Base-by-base conservation (phyloP, 2,797 vertebrate species). In the Sandelia bainsii region DNA sequence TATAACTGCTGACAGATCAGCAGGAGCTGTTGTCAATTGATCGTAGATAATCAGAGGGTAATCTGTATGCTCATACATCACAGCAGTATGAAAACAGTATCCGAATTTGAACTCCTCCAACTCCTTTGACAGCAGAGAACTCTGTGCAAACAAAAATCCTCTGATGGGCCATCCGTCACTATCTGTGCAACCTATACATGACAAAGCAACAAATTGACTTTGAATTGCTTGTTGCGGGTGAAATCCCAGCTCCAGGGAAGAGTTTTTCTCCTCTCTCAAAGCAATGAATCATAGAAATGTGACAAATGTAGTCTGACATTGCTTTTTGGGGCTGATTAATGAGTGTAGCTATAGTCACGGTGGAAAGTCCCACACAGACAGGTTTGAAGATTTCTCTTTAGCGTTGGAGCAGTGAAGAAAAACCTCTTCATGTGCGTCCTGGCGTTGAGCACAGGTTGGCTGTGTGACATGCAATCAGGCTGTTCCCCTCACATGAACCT, bases 351-450 rank as follows among this genome's bases (percentile, higher is more conserved):
- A 75, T 58, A 89, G 88, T 81, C 86, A 50, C 52, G 69, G 82
- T 91, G 93, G 94, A 94, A 95, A 94, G 93, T 93, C 93, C 93
- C 94, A 87, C 90, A 85, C 87, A 88, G 88, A 81, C 85, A 88
- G 79, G 81, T 89, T 76, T 66, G 76, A 74, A 83, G 86, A 79
- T 81, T 85, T 87, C 77, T 87, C 79, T 84, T 90, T 84, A 76
- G 77, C 79, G 61, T 54, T 77, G 84, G 64, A 86, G 88, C 87
- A 62, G 81, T 62, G 64, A 86, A 85, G 81, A 87, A 82, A 87
- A 88, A 68, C 72, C 63, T 90, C 89, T 90, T 88, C 86, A 90
- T 90, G 90, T 89, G 87, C 87, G 86, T 90, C 79, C 85, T 90
- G 86, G 82, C 77, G 1, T 60, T 77, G 39, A 80, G 14, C 68